Evolutionary conservation across 2,797 vertebrate species (phyloP).

Genomic region (Podarcis lilfordi): DNA sequence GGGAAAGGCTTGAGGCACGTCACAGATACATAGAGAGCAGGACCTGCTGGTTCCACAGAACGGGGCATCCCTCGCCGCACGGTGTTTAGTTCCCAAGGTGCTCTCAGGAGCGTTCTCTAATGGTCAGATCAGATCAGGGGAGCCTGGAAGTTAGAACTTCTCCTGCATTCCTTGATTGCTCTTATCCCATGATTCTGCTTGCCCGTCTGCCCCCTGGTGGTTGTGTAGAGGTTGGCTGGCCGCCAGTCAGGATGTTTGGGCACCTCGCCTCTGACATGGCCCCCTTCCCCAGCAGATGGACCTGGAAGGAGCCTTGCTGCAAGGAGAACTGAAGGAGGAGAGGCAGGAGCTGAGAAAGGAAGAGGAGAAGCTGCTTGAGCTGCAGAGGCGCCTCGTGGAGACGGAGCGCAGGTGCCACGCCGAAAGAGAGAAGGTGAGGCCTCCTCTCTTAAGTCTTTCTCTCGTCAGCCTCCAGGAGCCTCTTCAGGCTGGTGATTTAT

Average conservation of each 20-base stretch:
- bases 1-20: neutral
- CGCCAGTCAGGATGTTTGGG: neutral
- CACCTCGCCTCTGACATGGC: neutral
- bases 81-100: neutral
- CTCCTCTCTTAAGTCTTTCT: neutral
- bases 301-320: slow-evolving; percentile 88
- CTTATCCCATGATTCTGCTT: neutral
- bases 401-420: slow-evolving; percentile 50
- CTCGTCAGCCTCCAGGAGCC: neutral
- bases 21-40: neutral
- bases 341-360: slow-evolving; percentile 76
- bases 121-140: no score
- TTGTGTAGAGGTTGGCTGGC: neutral
- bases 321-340: slow-evolving; percentile 87
- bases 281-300: slow-evolving; percentile 78
- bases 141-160: neutral
- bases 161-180: neutral
- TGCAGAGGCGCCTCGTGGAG: slow-evolving; percentile 74
- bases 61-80: neutral
- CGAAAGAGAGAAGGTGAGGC: slow-evolving; percentile 75
- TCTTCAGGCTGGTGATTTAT: no score
- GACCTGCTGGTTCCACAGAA: neutral
- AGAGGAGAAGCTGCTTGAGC: slow-evolving; percentile 75
- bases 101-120: neutral
- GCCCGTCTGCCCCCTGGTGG: neutral